Base-by-base conservation (phyloP, 2,888 invertebrate species). In the Drosophila stalkeri region DNA sequence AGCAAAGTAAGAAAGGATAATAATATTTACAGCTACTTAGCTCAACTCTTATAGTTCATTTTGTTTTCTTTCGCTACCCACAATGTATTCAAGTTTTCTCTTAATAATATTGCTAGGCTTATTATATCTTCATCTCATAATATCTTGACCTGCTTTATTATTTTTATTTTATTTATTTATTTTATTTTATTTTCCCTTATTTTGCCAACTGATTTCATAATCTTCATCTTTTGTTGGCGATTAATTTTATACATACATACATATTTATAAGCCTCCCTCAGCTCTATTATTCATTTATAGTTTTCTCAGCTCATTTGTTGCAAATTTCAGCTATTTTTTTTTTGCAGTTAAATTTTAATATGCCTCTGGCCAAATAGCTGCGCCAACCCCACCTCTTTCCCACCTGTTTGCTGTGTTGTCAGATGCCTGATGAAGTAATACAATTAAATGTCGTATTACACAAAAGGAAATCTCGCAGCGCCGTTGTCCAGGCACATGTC, bases 371-470 rank as follows among this genome's bases (percentile, higher is more conserved):
- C 41, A 23, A 39, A 33, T 16, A 35, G 11, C 11, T 39, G 16
- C 23, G 41, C 39, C 14, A 23, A 3, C 35, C 27, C 18, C 52
- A 61, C 47, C 62, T 60, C 55, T 43, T 77, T 41, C 57, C 46
- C 67, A 62, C 44, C 57, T 56, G 44, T 14, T 37, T 41, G 31
- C 20, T 54, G 27, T 56, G 37, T 3, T 43, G 37, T 3, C 23
- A 0, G 18, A 14, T 39, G 44, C 27, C 75, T 73, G 86, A 85
- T 85, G 80, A 83, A 84, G 84, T 84, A 81, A 83, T 80, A 79
- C 82, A 72, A 85, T 85, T 82, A 81, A 86, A 74, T 76, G 83
- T 67, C 80, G 72, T 73, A 78, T 70, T 67, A 75, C 61, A 72
- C 63, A 67, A 82, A 79, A 67, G 64, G 52, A 72, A 71, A 72